Conservation (phyloP, 2,797 vertebrate genomes). For the Sebastes miniatus region DNA sequence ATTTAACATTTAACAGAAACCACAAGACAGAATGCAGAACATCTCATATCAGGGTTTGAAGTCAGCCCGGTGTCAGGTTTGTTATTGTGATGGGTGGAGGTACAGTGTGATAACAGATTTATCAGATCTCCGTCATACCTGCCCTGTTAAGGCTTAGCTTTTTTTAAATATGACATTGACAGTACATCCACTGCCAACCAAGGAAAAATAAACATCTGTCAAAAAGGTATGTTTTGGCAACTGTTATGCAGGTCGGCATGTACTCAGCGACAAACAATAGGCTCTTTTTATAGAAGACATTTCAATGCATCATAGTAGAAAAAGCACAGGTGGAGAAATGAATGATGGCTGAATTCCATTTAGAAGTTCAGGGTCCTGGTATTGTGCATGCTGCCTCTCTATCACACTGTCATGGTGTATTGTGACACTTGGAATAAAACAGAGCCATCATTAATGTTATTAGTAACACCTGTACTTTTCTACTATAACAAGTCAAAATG, state of each 20-base stretch:
- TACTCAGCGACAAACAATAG: not conserved
- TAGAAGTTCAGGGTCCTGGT: not conserved
- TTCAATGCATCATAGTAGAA: not conserved
- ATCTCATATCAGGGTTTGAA: not conserved
- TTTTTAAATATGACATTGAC: constrained; percentile 15
- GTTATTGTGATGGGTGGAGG: constrained; percentile 55
- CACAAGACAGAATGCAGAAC: not conserved
- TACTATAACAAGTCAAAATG: not conserved
- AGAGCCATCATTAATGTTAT: not conserved
- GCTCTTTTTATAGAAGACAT: not conserved
- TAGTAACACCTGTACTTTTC: not conserved
- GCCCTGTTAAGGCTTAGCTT: not conserved
- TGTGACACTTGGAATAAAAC: rapidly evolving
- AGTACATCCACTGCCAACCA: not conserved
- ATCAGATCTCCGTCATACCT: constrained; percentile 13
- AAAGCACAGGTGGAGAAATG: not conserved
- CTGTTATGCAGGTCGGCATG: not conserved
- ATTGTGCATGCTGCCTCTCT: no score
- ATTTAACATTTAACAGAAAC: not conserved
- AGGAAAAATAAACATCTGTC: constrained; percentile 20
- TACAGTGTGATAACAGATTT: constrained; percentile 48
- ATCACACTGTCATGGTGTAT: no score
- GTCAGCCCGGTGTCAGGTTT: not conserved
- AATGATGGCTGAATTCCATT: not conserved
- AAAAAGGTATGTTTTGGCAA: constrained; percentile 34